A percentile compares a stretch with the other conserved stretches of the same genome.
phyloP scores from a whole-genome alignment of 2,113 vertebrate genomes.

The Microcebus murinus region DNA sequence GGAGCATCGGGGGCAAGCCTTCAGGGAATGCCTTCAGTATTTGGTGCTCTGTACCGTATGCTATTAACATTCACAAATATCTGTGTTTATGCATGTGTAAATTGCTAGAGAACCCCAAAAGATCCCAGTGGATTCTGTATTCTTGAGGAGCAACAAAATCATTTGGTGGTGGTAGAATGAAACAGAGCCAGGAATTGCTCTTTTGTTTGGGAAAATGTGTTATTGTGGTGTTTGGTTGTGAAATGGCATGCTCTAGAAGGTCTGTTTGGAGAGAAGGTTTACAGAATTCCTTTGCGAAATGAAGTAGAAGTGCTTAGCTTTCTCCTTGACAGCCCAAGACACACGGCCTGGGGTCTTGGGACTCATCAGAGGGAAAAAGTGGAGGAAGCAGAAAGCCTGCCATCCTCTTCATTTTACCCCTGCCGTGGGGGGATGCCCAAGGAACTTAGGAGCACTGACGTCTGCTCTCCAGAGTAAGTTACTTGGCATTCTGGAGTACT shows the following conservation, averaged over 20 bases:
- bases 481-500: background rate
- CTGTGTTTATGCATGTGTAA: background rate
- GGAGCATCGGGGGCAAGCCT: background rate
- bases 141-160: background rate
- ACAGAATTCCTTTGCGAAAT: constrained; percentile 32
- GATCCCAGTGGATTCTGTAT: background rate
- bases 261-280: background rate
- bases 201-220: constrained; percentile 38
- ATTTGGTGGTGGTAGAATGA: background rate
- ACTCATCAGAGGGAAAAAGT: background rate
- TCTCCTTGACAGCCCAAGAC: background rate
- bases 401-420: background rate
- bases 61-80: background rate
- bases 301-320: background rate
- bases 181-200: background rate
- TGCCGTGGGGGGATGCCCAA: background rate
- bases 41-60: fast-evolving
- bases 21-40: background rate
- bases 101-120: background rate
- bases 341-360: background rate
- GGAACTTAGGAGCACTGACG: background rate
- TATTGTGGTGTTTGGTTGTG: background rate
- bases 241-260: background rate
- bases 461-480: background rate
- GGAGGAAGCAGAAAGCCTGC: background rate